Base-by-base conservation (phyloP, 2,113 vertebrate genomes). In the Polypterus bichir region DNA sequence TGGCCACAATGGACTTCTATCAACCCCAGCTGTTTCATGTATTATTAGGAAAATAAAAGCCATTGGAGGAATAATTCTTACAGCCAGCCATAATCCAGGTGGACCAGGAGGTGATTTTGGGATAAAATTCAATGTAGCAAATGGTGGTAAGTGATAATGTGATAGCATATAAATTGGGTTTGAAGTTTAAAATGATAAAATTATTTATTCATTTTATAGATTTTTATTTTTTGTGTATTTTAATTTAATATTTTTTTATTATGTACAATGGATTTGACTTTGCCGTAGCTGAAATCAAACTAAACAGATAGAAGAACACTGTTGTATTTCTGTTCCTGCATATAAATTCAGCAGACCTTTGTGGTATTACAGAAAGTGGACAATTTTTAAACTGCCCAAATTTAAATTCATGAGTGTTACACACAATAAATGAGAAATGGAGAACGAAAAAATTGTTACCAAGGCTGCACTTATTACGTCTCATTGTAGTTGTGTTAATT, bases 21-120 rank as follows among this genome's bases (percentile, higher is more conserved):
- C 96, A 4, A 99, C 96, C 5, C 96, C 95, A 59, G 94, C 95
- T 44, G 93, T 97, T 67, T 99, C 96, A 8, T 97, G 95, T 79
- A 93, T 98, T 79, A 96, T 98, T 81, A 86, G 95, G 67, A 99
- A 97, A 81, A 93, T 97, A 79, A 99, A 99, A 78, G 96, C 95
- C 56, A 92, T 92, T 44, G 95, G 95, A 51, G 96, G 96, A 58
- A 97, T 99, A 76, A 91, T 98, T 73, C 78, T 99, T 44, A 98
- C 95, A 68, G 96, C 96, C 11, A 97, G 96, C 73, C 94, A 96
- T 79, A 92, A 91, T 76, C 92, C 93, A 5, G 96, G 95, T 64
- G 96, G 95, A 45, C 93, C 94, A 2, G 90, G 83, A 62, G 93
- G 94, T 75, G 92, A 97, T 73, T 98, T 98, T 79, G 96, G 96